Percentiles rank a stretch among this genome's conserved stretches.
These are phyloP conservation scores for Chaenogobius annularis DNA, from an alignment of 2,113 vertebrate species.

Conservation along the genomic window DNA sequence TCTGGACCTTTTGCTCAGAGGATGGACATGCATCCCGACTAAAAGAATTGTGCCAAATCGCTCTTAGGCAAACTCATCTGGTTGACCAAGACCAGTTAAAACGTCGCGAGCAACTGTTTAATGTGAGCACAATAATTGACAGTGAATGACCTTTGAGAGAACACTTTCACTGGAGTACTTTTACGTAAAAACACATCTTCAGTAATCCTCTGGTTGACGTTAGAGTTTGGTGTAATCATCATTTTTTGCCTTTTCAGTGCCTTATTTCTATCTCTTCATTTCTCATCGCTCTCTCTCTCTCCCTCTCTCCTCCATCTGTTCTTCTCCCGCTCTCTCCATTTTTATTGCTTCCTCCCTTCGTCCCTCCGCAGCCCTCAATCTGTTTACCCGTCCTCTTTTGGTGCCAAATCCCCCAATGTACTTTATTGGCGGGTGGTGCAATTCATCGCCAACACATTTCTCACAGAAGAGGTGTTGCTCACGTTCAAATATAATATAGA, in stretches of 20 bases:
- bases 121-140: too few relatives aligned
- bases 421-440: constrained; percentile 50
- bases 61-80: too few relatives aligned
- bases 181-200: not conserved
- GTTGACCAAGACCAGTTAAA: too few relatives aligned
- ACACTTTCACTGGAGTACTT: not conserved
- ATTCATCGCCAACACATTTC: constrained; percentile 60
- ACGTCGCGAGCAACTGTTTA: too few relatives aligned
- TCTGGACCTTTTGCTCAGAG: too few relatives aligned
- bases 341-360: constrained; percentile 14
- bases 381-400: constrained; percentile 33
- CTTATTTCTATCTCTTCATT: constrained; percentile 49
- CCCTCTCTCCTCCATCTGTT: constrained; percentile 19
- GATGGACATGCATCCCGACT: too few relatives aligned
- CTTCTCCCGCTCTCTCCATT: constrained; percentile 20
- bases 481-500: constrained; percentile 72
- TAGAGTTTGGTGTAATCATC: constrained; percentile 24
- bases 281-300: constrained; percentile 19
- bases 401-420: constrained; percentile 54
- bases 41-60: too few relatives aligned
- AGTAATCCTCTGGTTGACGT: not conserved
- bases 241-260: constrained; percentile 41
- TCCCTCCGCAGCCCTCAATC: constrained; percentile 16
- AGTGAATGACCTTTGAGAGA: not conserved
- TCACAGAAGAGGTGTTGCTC: constrained; percentile 61